Evolutionary conservation across 1,140 invertebrate species (phyloP).

Genomic region (Drosophila lacteicornis): DNA sequence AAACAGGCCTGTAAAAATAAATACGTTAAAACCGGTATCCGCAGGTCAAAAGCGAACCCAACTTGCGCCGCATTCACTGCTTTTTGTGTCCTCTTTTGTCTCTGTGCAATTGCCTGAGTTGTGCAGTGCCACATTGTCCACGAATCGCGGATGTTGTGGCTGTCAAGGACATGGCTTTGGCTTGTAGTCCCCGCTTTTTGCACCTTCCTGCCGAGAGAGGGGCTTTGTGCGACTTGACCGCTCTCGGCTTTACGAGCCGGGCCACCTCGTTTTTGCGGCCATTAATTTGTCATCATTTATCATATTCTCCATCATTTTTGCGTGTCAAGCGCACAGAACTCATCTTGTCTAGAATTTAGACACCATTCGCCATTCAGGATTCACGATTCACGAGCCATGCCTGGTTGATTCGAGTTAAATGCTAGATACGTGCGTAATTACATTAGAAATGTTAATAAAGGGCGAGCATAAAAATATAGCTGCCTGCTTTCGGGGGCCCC

Average conservation of each 20-base stretch:
- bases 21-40: background rate
- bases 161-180: conserved; percentile 53
- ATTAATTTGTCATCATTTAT: conserved; percentile 81
- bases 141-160: conserved; percentile 42
- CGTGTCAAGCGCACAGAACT: conserved; percentile 63
- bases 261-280: conserved; percentile 62
- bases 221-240: conserved; percentile 34
- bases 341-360: conserved; percentile 13
- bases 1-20: background rate
- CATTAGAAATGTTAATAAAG: conserved; percentile 78
- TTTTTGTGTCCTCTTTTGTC: conserved; percentile 14
- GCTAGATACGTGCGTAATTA: conserved; percentile 80
- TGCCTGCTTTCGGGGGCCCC: conserved; percentile 50
- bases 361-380: conserved; percentile 5
- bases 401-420: conserved; percentile 63
- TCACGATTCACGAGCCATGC: conserved; percentile 17
- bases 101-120: conserved; percentile 27
- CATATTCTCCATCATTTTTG: conserved; percentile 68
- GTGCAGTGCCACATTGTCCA: conserved; percentile 29
- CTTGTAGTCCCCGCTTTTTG: conserved; percentile 8
- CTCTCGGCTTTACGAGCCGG: conserved; percentile 35
- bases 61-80: background rate
- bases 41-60: background rate
- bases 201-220: conserved; percentile 8
- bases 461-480: conserved; percentile 67